A percentile compares a stretch with the other conserved stretches of the same genome.
These are phyloP conservation scores for Gibbula magus DNA, from an alignment of 2,888 invertebrate genomes.

Conservation along the genomic window DNA sequence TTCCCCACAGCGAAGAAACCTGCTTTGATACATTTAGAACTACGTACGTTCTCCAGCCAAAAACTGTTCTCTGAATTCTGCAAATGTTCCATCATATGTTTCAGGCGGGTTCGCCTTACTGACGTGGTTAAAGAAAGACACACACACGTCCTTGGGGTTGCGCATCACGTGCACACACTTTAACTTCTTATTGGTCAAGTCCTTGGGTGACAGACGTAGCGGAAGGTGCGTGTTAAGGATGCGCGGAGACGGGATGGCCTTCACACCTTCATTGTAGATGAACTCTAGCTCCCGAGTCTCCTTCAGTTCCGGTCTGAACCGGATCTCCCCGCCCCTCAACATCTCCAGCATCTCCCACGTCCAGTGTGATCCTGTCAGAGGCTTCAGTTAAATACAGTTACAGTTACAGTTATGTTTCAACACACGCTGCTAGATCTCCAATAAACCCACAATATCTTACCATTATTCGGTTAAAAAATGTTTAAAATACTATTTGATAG, in stretches of 20 bases:
- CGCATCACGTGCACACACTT: constrained; percentile 37
- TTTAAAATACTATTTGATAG: no score
- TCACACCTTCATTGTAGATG: constrained; percentile 22
- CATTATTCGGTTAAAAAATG: no score
- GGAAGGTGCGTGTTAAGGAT: constrained; percentile 42
- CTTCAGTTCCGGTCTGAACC: constrained; percentile 26
- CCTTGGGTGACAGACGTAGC: constrained; percentile 26
- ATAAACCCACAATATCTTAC: no score
- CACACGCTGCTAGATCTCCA: no score
- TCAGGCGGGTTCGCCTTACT: constrained; percentile 18
- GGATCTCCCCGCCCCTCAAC: constrained; percentile 27
- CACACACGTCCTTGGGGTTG: constrained; percentile 43
- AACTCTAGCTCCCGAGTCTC: constrained; percentile 33
- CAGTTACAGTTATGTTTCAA: no score
- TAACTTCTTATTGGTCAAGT: constrained; percentile 29
- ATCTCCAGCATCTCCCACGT: constrained; percentile 40
- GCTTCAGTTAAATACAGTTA: no score
- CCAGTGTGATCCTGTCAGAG: constrained; percentile 43
- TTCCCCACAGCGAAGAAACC: no score
- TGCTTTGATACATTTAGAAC: no score
- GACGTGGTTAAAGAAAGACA: constrained; percentile 38
- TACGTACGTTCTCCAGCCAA: constrained; percentile 43
- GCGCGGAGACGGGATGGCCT: constrained; percentile 29
- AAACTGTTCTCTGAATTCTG: constrained; percentile 40
- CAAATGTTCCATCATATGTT: constrained; percentile 37